Percentiles rank a stretch among this genome's conserved stretches.
phyloP scores from a whole-genome alignment of 2,888 invertebrate species.

The Leptinotarsa haldemani region DNA sequence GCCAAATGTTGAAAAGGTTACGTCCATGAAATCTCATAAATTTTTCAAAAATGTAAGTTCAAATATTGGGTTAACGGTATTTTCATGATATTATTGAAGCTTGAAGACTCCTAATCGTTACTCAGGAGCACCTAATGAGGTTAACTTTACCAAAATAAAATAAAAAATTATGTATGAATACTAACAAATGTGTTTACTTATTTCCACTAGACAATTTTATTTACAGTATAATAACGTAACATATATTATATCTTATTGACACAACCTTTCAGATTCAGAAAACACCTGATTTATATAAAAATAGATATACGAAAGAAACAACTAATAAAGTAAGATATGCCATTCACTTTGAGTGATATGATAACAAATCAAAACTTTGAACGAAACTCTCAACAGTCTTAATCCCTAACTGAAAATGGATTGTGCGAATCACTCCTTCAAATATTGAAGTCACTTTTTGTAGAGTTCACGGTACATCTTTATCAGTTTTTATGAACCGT shows the following conservation, averaged over 20 bases:
- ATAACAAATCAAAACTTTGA: conserved; percentile 47
- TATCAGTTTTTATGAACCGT: conserved; percentile 39
- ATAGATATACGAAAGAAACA: conserved; percentile 55
- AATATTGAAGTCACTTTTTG: conserved; percentile 41
- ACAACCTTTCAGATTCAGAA: conserved; percentile 56
- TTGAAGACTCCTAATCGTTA: neutral
- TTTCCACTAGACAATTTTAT: conserved; percentile 59
- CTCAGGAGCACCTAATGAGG: neutral
- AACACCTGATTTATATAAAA: conserved; percentile 60
- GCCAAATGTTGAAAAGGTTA: neutral
- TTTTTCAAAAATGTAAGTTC: neutral
- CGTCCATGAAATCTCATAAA: neutral
- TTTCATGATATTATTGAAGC: neutral
- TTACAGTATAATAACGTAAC: conserved; percentile 62
- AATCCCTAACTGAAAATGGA: conserved; percentile 44
- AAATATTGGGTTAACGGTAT: neutral
- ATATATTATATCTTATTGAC: conserved; percentile 59
- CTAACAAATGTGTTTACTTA: conserved; percentile 43
- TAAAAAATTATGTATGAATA: conserved; percentile 33
- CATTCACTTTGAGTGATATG: conserved; percentile 53
- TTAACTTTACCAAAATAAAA: conserved; percentile 12
- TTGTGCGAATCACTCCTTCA: conserved; percentile 44
- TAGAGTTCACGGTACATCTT: conserved; percentile 45
- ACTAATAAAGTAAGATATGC: conserved; percentile 57
- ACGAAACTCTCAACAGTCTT: conserved; percentile 25